Conservation (phyloP, 2,888 invertebrate species). For the Polyommatus iphigenia region DNA sequence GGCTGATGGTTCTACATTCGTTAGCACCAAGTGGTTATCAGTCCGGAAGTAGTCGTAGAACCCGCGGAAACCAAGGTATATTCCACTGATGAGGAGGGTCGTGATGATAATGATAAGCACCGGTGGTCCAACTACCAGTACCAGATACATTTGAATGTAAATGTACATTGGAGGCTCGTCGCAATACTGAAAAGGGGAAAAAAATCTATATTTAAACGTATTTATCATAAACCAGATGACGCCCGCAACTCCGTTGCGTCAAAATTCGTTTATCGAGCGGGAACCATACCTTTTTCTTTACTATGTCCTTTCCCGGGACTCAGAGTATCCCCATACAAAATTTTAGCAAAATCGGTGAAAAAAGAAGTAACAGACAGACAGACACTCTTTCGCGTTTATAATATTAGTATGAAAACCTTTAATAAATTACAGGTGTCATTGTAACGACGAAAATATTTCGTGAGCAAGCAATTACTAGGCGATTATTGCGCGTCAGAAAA, state of each 20-base stretch:
- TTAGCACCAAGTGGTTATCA: slow-evolving; percentile 50
- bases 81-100: slow-evolving; percentile 68
- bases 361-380: too few relatives aligned
- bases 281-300: too few relatives aligned
- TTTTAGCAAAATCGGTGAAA: too few relatives aligned
- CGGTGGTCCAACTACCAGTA: slow-evolving; percentile 75
- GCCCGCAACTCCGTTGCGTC: too few relatives aligned
- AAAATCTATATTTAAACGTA: neutral
- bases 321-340: too few relatives aligned
- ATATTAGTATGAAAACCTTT: too few relatives aligned
- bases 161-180: slow-evolving; percentile 66
- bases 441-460: too few relatives aligned
- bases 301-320: too few relatives aligned
- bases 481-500: neutral
- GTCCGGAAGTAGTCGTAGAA: slow-evolving; percentile 49
- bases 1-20: slow-evolving; percentile 54
- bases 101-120: slow-evolving; percentile 68
- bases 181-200: slow-evolving; percentile 54
- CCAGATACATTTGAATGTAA: slow-evolving; percentile 64
- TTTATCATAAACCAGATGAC: neutral
- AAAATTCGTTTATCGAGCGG: too few relatives aligned
- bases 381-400: too few relatives aligned
- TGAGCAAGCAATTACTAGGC: neutral
- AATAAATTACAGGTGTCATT: too few relatives aligned
- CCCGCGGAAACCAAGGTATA: slow-evolving; percentile 65